Conservation (phyloP, 2,113 vertebrate species). For the Brachyhypopomus gauderio region DNA sequence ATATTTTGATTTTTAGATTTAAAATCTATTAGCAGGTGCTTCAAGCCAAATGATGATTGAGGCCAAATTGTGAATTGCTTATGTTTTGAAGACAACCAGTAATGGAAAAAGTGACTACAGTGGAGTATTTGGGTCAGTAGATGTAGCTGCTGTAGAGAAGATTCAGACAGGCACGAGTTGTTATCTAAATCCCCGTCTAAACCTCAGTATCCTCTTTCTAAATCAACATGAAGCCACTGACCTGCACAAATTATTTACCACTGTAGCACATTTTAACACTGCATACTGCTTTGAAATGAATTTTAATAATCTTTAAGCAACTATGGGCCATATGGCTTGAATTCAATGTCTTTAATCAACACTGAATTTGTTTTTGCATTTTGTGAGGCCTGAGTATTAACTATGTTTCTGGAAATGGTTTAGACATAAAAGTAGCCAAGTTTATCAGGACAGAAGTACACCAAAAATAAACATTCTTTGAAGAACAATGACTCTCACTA, state of each 20-base stretch:
- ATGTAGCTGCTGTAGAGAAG: too few species aligned
- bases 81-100: too few species aligned
- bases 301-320: not conserved
- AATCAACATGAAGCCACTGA: not conserved
- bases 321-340: not conserved
- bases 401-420: not conserved
- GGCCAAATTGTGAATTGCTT: too few species aligned
- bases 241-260: not conserved
- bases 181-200: too few species aligned
- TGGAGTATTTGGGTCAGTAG: too few species aligned
- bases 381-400: not conserved
- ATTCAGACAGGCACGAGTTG: too few species aligned
- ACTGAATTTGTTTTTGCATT: not conserved
- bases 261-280: not conserved
- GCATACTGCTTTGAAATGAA: not conserved
- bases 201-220: too few species aligned
- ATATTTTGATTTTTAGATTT: too few species aligned
- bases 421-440: too few species aligned
- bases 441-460: slow-evolving; percentile 11
- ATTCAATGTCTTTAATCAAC: not conserved
- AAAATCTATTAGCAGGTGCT: too few species aligned
- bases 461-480: slow-evolving; percentile 9
- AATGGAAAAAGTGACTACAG: too few species aligned
- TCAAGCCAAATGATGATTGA: too few species aligned
- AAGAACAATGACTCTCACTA: slow-evolving; percentile 23